Evolutionary conservation across 2,888 invertebrate genomes (phyloP).

Genomic region (Hedya salicella): DNA sequence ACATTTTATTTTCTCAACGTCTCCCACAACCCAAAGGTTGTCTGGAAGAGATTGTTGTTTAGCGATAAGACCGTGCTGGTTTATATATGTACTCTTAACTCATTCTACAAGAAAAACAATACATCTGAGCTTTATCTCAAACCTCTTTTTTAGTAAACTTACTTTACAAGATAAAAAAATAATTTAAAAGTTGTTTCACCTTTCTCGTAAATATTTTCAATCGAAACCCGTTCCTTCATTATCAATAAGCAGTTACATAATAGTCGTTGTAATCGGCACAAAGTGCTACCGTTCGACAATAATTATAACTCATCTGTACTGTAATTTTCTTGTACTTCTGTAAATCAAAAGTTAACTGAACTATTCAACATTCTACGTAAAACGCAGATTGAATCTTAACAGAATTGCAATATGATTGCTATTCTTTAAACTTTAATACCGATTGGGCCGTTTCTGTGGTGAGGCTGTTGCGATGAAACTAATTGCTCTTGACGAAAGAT

Average conservation of each 20-base stretch:
- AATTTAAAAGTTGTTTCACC: too few species aligned
- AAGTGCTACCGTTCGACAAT: conserved; percentile 7
- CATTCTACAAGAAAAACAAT: too few species aligned
- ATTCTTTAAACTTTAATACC: not conserved
- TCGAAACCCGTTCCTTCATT: not conserved
- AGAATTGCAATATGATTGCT: not conserved
- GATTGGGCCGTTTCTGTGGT: not conserved
- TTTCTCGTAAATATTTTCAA: not conserved
- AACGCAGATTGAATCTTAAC: not conserved
- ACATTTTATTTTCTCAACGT: too few species aligned
- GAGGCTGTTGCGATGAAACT: not conserved
- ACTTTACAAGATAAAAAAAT: too few species aligned
- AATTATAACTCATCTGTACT: conserved; percentile 1
- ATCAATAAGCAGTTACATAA: conserved; percentile 15
- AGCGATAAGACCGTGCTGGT: too few species aligned
- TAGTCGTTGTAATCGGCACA: conserved; percentile 41
- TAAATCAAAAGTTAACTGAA: not conserved
- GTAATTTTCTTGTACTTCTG: conserved; percentile 16
- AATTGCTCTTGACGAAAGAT: conserved; percentile 25
- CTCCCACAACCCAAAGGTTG: too few species aligned
- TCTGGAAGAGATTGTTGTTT: too few species aligned
- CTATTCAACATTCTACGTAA: not conserved
- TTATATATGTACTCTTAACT: too few species aligned
- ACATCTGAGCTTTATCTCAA: too few species aligned
- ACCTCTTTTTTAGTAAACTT: too few species aligned